Conservation (phyloP, 2,888 invertebrate genomes). For the Willowsia nigromaculata region DNA sequence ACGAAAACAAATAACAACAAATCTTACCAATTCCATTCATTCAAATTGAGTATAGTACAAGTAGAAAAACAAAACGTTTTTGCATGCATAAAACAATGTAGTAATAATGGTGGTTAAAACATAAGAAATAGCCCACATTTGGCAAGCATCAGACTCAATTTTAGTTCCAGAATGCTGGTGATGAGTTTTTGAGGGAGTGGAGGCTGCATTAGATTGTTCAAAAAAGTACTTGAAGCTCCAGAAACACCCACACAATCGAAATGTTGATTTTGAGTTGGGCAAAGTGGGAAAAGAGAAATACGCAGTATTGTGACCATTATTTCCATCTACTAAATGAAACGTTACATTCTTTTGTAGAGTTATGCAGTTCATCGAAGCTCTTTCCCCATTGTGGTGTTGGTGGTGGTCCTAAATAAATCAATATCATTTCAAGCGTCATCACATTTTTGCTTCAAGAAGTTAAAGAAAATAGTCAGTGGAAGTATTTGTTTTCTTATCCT, state of each 20-base stretch:
- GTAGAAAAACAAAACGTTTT: background rate
- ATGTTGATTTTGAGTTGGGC: constrained; percentile 35
- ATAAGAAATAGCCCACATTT: constrained; percentile 45
- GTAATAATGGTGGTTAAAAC: background rate
- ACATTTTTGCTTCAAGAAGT: background rate
- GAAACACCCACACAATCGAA: constrained; percentile 40
- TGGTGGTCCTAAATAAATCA: background rate
- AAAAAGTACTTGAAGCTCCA: constrained; percentile 55
- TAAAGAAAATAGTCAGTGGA: background rate
- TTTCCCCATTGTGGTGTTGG: background rate
- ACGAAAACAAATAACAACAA: background rate
- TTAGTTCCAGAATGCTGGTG: constrained; percentile 18
- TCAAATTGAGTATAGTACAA: background rate
- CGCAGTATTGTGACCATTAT: constrained; percentile 20
- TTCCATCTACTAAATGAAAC: constrained; percentile 19
- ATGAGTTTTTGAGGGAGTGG: background rate
- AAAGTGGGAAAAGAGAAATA: constrained; percentile 48
- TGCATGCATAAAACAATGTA: background rate
- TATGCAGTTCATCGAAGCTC: background rate
- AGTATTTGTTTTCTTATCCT: background rate
- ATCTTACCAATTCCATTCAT: background rate
- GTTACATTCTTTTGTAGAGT: constrained; percentile 53
- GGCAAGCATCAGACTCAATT: constrained; percentile 56
- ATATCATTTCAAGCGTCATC: background rate
- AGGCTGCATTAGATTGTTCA: constrained; percentile 5